A percentile compares a stretch with the other conserved stretches of the same genome.
Conservation (phyloP, 2,888 invertebrate genomes). For the Rhaphigaster nebulosa region DNA sequence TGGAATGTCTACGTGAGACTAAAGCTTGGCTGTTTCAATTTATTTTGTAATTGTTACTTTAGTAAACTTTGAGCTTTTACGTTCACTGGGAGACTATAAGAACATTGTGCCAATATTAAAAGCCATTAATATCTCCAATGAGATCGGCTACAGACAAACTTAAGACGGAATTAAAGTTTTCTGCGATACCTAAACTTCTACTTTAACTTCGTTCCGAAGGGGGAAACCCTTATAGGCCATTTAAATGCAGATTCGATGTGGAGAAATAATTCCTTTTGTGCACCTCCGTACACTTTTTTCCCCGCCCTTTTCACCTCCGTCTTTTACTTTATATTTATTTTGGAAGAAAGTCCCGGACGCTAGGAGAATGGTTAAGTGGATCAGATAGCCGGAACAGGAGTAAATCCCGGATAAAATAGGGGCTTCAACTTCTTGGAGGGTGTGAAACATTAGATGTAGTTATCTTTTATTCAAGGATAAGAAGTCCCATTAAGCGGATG, state of each 20-base stretch:
- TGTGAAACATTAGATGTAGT: conserved; percentile 29
- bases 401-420: conserved; percentile 43
- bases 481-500: conserved; percentile 24
- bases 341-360: conserved; percentile 10
- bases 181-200: background rate
- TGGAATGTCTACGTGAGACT: background rate
- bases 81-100: background rate
- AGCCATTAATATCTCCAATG: background rate
- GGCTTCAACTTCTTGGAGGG: conserved; percentile 13
- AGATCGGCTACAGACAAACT: background rate
- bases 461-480: conserved; percentile 38
- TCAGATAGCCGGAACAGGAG: conserved; percentile 35
- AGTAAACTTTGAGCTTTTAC: background rate
- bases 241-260: conserved; percentile 18
- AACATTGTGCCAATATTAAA: background rate
- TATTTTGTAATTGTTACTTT: background rate
- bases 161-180: background rate
- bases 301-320: background rate
- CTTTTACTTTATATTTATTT: conserved; percentile 13
- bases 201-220: background rate
- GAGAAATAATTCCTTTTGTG: background rate
- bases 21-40: background rate
- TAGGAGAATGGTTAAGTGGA: conserved; percentile 43
- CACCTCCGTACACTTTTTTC: background rate
- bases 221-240: background rate